A percentile compares a stretch with the other conserved stretches of the same genome.
Conservation (phyloP, 2,888 invertebrate species). For the Acleris literana region DNA sequence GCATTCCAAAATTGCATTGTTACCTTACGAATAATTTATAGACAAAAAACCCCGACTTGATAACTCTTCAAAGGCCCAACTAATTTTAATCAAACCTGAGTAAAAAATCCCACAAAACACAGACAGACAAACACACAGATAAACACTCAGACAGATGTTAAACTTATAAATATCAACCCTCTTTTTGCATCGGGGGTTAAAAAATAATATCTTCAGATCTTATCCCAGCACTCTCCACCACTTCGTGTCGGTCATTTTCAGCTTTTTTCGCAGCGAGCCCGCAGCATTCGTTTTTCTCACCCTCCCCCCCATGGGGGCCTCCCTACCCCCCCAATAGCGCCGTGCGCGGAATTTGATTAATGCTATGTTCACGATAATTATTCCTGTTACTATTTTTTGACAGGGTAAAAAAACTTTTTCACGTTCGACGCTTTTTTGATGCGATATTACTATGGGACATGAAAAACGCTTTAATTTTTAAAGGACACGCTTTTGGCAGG, state of each 20-base stretch:
- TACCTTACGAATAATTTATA: too few species aligned
- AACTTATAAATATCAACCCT: too few species aligned
- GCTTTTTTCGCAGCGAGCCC: conserved; percentile 79
- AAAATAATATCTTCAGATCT: conserved; percentile 45
- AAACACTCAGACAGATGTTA: too few species aligned
- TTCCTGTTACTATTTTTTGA: conserved; percentile 82
- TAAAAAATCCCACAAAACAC: too few species aligned
- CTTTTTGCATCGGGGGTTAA: neutral
- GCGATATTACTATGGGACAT: conserved; percentile 37
- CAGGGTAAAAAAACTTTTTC: conserved; percentile 67
- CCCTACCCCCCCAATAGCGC: conserved; percentile 69
- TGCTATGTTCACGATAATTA: conserved; percentile 83
- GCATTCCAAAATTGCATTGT: neutral
- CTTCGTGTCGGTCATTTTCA: conserved; percentile 60
- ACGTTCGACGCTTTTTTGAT: conserved; percentile 59
- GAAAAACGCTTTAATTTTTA: conserved; percentile 2
- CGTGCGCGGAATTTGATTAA: conserved; percentile 83
- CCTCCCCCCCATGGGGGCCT: conserved; percentile 44
- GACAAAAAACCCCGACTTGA: too few species aligned
- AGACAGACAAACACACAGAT: too few species aligned
- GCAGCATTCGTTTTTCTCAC: conserved; percentile 76
- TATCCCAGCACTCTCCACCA: conserved; percentile 45
- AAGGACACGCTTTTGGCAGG: neutral
- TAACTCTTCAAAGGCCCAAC: too few species aligned
- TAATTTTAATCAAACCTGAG: too few species aligned